Evolutionary conservation across 1,140 invertebrate species (phyloP).

Genomic region (Conus ventricosus): DNA sequence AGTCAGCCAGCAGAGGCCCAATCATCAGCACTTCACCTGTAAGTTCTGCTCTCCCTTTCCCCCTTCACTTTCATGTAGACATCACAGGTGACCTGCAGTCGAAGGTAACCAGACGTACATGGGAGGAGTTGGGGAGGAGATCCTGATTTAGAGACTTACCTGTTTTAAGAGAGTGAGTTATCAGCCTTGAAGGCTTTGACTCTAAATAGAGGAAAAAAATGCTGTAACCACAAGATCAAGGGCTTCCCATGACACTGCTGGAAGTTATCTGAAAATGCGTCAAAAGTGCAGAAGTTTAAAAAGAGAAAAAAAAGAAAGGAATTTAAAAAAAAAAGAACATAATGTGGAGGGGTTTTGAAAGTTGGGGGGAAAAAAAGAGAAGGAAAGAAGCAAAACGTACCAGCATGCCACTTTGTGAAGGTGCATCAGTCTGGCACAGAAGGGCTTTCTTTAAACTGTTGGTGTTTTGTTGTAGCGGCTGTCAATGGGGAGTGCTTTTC

Average conservation of each 20-base stretch:
- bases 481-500: slow-evolving; percentile 41
- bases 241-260: neutral
- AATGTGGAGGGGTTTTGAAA: neutral
- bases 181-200: too few relatives aligned
- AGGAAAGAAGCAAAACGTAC: neutral
- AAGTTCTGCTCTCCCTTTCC: neutral
- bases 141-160: too few relatives aligned
- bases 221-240: neutral
- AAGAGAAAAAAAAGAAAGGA: too few relatives aligned
- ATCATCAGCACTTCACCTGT: slow-evolving; percentile 27
- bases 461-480: slow-evolving; percentile 18
- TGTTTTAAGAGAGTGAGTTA: too few relatives aligned
- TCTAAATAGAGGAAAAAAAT: too few relatives aligned
- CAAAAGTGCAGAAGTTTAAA: neutral
- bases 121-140: too few relatives aligned
- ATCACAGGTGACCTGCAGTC: too few relatives aligned
- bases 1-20: slow-evolving; percentile 15
- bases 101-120: too few relatives aligned
- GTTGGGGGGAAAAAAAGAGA: neutral
- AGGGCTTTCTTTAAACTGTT: neutral
- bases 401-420: neutral
- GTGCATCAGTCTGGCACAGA: neutral
- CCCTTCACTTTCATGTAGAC: too few relatives aligned
- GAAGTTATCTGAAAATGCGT: neutral
- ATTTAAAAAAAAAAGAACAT: too few relatives aligned